These are phyloP conservation scores for Borostomias antarcticus DNA, from an alignment of 2,797 vertebrate genomes.

Conservation along the genomic window DNA sequence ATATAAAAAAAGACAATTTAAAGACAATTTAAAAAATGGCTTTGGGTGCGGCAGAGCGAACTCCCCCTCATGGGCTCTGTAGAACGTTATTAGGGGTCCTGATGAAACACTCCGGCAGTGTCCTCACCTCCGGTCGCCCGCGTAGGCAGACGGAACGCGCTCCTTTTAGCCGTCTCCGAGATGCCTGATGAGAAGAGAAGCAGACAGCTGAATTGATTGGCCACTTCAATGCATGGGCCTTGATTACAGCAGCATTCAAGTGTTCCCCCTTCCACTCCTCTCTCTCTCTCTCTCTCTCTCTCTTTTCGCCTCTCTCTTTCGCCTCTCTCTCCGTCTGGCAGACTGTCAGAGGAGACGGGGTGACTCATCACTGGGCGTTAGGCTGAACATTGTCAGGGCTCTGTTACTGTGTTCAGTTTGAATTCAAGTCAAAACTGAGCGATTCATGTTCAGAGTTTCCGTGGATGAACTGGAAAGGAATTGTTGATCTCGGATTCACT, in stretches of 20 bases:
- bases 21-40: neutral
- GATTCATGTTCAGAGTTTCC: neutral
- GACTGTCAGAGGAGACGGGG: neutral
- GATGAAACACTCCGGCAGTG: conserved; percentile 3
- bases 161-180: conserved; percentile 4
- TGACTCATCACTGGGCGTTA: neutral
- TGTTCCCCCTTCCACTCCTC: conserved; percentile 26
- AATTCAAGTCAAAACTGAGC: too few relatives aligned
- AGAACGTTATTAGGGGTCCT: conserved; percentile 6
- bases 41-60: neutral
- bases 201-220: conserved; percentile 25
- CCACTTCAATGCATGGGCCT: conserved; percentile 31
- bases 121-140: conserved; percentile 8
- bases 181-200: conserved; percentile 1
- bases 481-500: neutral
- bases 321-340: neutral
- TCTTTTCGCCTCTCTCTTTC: neutral
- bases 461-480: neutral
- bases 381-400: neutral
- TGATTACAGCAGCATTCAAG: conserved; percentile 70
- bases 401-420: neutral
- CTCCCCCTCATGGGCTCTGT: neutral
- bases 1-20: too few relatives aligned
- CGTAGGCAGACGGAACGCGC: neutral
- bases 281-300: neutral